phyloP scores from a whole-genome alignment of 2,888 invertebrate species.

The Dendrolimus pini region DNA sequence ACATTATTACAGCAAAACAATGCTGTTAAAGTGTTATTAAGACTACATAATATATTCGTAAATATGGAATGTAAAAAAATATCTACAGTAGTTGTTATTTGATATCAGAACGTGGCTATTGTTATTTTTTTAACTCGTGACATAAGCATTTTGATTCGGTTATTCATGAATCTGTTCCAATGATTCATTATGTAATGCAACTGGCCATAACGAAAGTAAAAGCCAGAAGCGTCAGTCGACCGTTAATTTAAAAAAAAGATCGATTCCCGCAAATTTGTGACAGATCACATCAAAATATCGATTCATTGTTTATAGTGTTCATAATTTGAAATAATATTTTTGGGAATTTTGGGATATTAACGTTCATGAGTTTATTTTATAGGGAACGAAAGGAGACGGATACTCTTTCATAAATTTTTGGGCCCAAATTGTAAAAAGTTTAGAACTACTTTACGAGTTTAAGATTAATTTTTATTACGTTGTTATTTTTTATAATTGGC shows the following conservation, averaged over 20 bases:
- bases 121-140: constrained; percentile 27
- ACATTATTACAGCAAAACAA: background rate
- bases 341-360: too few relatives aligned
- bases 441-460: too few relatives aligned
- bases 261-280: constrained; percentile 26
- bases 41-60: background rate
- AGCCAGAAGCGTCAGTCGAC: constrained; percentile 38
- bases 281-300: constrained; percentile 20
- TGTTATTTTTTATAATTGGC: too few relatives aligned
- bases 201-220: constrained; percentile 60
- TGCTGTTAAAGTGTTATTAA: background rate
- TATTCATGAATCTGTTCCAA: constrained; percentile 39
- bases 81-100: too few relatives aligned
- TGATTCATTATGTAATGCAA: constrained; percentile 42
- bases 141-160: constrained; percentile 26
- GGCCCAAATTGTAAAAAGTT: too few relatives aligned
- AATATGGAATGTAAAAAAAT: background rate
- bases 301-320: background rate
- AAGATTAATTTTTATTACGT: too few relatives aligned
- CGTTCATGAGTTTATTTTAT: too few relatives aligned
- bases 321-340: too few relatives aligned
- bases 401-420: too few relatives aligned
- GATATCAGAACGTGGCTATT: constrained; percentile 13
- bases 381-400: too few relatives aligned
- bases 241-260: constrained; percentile 36